A percentile compares a stretch with the other conserved stretches of the same genome.
Conservation (phyloP, 2,797 vertebrate species). For the Labeo calbasu region DNA sequence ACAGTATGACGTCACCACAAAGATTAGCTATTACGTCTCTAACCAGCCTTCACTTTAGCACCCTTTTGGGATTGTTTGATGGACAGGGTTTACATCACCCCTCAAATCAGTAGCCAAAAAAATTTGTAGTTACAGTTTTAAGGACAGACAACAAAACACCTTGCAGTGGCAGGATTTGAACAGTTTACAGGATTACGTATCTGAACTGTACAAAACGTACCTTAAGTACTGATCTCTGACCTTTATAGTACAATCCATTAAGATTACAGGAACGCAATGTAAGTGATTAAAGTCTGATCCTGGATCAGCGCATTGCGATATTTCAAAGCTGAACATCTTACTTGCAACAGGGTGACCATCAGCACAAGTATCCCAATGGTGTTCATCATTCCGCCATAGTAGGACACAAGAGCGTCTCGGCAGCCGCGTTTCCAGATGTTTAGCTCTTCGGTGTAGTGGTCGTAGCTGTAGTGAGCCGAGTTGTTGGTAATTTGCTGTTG, state of each 20-base stretch:
- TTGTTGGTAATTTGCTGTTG: constrained; percentile 96
- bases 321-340: constrained; percentile 68
- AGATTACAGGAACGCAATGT: constrained; percentile 8
- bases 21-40: not conserved
- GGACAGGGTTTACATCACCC: not conserved
- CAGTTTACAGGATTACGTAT: constrained; percentile 14
- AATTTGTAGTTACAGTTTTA: not conserved
- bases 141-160: not conserved
- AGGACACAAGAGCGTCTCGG: constrained; percentile 85
- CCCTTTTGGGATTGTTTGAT: not conserved
- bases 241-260: constrained; percentile 16
- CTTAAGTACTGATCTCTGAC: constrained; percentile 33
- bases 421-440: constrained; percentile 94
- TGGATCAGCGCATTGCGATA: constrained; percentile 29
- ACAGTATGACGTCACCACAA: not conserved
- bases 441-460: constrained; percentile 95
- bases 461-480: constrained; percentile 96
- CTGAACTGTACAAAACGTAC: constrained; percentile 14
- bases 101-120: not conserved
- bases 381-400: constrained; percentile 94
- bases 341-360: constrained; percentile 89
- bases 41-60: not conserved
- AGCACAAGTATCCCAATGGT: constrained; percentile 84
- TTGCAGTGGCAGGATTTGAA: not conserved
- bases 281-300: constrained; percentile 41